Evolutionary conservation across 2,797 vertebrate species (phyloP), one percentile per base, ranked within the genome.

Genomic region (Phrynocephalus guinanensis): DNA sequence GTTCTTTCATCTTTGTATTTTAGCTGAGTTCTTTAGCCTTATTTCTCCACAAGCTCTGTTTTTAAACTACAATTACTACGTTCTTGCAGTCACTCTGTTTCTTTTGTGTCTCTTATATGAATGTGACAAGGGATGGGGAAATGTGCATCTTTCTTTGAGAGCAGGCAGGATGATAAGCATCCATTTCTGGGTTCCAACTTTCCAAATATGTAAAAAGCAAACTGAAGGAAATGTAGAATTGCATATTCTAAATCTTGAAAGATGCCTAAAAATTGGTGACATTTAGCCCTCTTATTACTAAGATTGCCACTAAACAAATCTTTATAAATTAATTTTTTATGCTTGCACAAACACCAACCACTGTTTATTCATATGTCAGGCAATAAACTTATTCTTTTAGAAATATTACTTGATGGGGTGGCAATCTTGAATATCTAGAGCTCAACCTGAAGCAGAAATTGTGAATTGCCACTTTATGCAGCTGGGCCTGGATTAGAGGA

Each of bases 1-100:
- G 93, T 96, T 97, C 93, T 95, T 96, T 96, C 95, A 96, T 95
- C 94, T 96, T 96, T 96, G 92, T 93, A 87, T 91, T 86, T 93
- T 73, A 85, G 88, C 93, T 92, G 87, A 86, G 87, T 95, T 93
- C 89, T 92, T 93, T 92, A 92, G 88, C 90, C 66, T 84, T 90
- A 80, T 77, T 92, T 89, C 90, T 86, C 89, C 92, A 86, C 83
- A 38, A 52, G 18, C 79, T 83, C 87, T 90, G 91, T 88, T 93
- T 88, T 86, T 81, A 72, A 83, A 78, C 84, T 89, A 73, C 24
- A 48, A 33, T 80, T 79, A 75, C 5, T 75, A 77, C 79, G 63
- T 90, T 88, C 24, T n/a, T 8, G 72, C 44, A 83, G 50, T 76
- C 56, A 48, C 82, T 72, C 15, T 81, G 30, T 71, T 0, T 90